Base-by-base conservation (phyloP, 2,888 invertebrate species). In the Thymelicus lineola region DNA sequence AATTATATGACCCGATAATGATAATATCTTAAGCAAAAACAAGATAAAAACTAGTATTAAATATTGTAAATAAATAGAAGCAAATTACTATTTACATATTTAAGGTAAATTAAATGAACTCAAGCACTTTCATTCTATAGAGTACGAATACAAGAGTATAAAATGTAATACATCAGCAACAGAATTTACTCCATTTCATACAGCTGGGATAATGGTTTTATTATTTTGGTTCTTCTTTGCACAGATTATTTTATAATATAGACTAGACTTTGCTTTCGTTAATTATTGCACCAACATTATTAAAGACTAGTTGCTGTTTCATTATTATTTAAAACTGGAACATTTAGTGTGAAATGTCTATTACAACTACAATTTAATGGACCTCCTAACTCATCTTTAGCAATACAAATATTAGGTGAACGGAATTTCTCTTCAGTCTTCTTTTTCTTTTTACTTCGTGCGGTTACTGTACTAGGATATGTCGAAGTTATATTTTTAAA, bases 361-460 rank as follows among this genome's bases (percentile, higher is more conserved):
- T 92, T 91, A 77, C 93, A 93, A 75, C 85, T 88, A 77, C 93
- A 93, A 74, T 85, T 84, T 66, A 84, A 67, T n/a, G 86, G 83
- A 63, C 91, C 90, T 42, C 91, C 90, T 78, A 93, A 75, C 75
- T 88, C 84, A 59, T 82, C 82, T 77, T 86, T 88, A 28, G 90
- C 91, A 74, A 93, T 85, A 78, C 93, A 93, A 75, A 93, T 83
- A 75, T 92, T 93, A 15, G 92, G 92, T 35, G 92, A 91, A 45
- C 90, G 80, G 66, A 89, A 91, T 72, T 89, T 87, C 7, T 88
- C 88, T 28, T 87, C 85, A 7, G 75, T 77, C 64, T 74, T 83
- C 64, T 83, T 86, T 75, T 80, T 85, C 75, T 77, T 80, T 57
- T 86, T 89, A 76, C 81, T 83, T 79, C 82, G 84, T 14, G 86